Evolutionary conservation across 2,113 vertebrate genomes (phyloP).

Genomic region (Perccottus glenii): DNA sequence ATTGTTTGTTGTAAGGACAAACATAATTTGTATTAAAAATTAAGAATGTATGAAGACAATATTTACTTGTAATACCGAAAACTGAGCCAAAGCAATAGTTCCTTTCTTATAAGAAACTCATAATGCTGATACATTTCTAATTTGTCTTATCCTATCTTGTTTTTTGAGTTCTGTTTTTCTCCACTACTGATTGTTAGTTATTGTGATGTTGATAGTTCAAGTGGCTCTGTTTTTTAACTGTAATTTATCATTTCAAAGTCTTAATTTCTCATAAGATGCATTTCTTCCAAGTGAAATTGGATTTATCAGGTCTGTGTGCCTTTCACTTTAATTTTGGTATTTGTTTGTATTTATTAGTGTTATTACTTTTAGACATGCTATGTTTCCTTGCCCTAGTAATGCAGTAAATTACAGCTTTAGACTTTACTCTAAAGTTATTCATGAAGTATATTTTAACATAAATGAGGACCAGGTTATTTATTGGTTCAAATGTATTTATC

Average conservation of each 20-base stretch:
- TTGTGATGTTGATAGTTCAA: slow-evolving; percentile 22
- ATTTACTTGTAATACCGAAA: not conserved
- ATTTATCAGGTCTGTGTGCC: slow-evolving; percentile 57
- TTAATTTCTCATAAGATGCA: slow-evolving; percentile 25
- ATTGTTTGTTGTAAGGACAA: not conserved
- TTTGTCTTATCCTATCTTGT: not conserved
- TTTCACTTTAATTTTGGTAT: slow-evolving; percentile 42
- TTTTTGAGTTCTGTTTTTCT: slow-evolving; percentile 10
- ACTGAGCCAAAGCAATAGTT: slow-evolving; percentile 33
- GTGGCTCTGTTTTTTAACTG: slow-evolving; percentile 28
- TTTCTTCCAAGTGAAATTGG: slow-evolving; percentile 44
- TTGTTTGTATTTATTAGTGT: slow-evolving; percentile 62
- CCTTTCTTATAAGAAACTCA: slow-evolving; percentile 13
- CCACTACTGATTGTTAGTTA: slow-evolving; percentile 40
- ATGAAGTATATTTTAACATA: slow-evolving; percentile 6
- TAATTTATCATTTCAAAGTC: slow-evolving; percentile 36
- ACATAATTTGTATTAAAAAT: not conserved
- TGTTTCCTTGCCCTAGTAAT: not conserved
- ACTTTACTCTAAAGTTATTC: not conserved
- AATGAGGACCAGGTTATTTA: not conserved
- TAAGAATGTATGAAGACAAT: not conserved
- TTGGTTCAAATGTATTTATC: not conserved
- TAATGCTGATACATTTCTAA: not conserved
- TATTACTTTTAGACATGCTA: slow-evolving; percentile 40
- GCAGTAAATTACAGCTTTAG: slow-evolving; percentile 7